Evolutionary conservation across 2,888 invertebrate genomes (phyloP).

Genomic region (Agrotis clavis): DNA sequence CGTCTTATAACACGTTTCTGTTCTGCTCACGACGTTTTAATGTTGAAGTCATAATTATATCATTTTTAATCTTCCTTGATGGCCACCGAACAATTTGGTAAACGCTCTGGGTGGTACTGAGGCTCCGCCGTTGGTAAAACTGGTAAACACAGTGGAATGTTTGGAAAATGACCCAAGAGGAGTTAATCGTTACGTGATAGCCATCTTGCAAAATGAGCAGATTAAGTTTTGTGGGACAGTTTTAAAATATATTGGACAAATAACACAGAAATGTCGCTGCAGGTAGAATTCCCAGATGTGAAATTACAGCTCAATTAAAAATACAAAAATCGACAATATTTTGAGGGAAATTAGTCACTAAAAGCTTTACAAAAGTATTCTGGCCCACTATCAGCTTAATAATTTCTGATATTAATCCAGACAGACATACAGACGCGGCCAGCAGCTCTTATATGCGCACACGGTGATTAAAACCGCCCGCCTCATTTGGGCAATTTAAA

Average conservation of each 20-base stretch:
- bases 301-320: slow-evolving; percentile 9
- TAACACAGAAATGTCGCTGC: background rate
- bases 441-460: slow-evolving; percentile 14
- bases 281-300: background rate
- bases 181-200: slow-evolving; percentile 32
- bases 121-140: background rate
- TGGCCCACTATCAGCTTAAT: slow-evolving; percentile 31
- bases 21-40: slow-evolving; percentile 51
- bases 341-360: slow-evolving; percentile 13
- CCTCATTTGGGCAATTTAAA: slow-evolving; percentile 52
- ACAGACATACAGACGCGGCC: slow-evolving; percentile 44
- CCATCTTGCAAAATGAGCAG: slow-evolving; percentile 18
- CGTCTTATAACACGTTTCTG: slow-evolving; percentile 31
- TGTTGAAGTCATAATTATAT: slow-evolving; percentile 61
- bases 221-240: slow-evolving; percentile 15
- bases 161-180: slow-evolving; percentile 22
- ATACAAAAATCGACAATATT: slow-evolving; percentile 13
- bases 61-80: slow-evolving; percentile 57
- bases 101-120: slow-evolving; percentile 65
- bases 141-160: slow-evolving; percentile 24
- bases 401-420: slow-evolving; percentile 49
- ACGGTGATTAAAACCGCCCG: slow-evolving; percentile 46
- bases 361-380: slow-evolving; percentile 12
- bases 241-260: slow-evolving; percentile 4
- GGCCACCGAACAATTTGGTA: slow-evolving; percentile 55